A percentile compares a stretch with the other conserved stretches of the same genome.
These are phyloP conservation scores for Ellobium chinense DNA, from an alignment of 2,888 invertebrate genomes.

Conservation along the genomic window DNA sequence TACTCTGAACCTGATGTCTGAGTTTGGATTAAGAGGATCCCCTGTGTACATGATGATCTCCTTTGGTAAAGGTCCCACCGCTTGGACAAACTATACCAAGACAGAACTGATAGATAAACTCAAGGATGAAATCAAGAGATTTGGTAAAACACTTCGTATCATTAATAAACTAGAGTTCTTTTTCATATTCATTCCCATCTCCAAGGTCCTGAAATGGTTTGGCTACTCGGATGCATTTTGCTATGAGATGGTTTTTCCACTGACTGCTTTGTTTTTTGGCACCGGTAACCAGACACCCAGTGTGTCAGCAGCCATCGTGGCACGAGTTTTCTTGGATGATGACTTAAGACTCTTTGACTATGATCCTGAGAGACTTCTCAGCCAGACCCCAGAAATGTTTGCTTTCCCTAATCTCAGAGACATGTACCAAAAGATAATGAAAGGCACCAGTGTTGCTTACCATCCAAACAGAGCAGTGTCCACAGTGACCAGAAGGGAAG, in stretches of 20 bases:
- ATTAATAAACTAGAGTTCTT: constrained; percentile 64
- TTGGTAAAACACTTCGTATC: constrained; percentile 60
- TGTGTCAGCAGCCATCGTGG: constrained; percentile 69
- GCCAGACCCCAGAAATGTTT: constrained; percentile 70
- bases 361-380: constrained; percentile 61
- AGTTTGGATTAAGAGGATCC: constrained; percentile 59
- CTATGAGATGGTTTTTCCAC: constrained; percentile 67
- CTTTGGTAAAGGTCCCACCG: constrained; percentile 64
- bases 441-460: constrained; percentile 54
- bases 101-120: constrained; percentile 60
- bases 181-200: constrained; percentile 67
- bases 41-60: constrained; percentile 69
- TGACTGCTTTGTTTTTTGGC: constrained; percentile 71
- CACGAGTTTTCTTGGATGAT: constrained; percentile 68
- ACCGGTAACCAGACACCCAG: constrained; percentile 70
- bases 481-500: constrained; percentile 50
- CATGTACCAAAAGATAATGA: constrained; percentile 65
- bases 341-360: constrained; percentile 69
- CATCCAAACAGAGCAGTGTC: constrained; percentile 54
- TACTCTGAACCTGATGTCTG: constrained; percentile 62
- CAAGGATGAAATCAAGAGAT: constrained; percentile 61
- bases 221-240: constrained; percentile 68
- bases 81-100: constrained; percentile 68
- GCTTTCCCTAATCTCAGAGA: constrained; percentile 66
- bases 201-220: constrained; percentile 62